Base-by-base conservation (phyloP, 2,113 vertebrate genomes). In the Potamarius usumacintae region DNA sequence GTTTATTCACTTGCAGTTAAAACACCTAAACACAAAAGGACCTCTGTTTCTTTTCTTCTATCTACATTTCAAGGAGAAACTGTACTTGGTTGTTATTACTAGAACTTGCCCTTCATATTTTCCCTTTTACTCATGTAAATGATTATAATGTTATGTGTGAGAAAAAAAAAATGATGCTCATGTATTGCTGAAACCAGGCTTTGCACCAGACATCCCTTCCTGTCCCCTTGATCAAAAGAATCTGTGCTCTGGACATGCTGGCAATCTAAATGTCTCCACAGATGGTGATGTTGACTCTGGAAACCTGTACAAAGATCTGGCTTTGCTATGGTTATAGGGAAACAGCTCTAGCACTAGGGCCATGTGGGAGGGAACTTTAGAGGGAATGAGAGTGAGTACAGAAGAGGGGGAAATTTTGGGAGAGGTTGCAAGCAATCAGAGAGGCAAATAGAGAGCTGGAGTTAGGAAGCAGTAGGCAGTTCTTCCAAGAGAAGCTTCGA, bases 311-410 rank as follows among this genome's bases (percentile, higher is more conserved):
- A 89, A 74, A 86, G 82, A 83, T 71, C 60, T 82, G 34, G 55
- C 85, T 77, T 89, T 84, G 52, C 85, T 87, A 55, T 84, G 52
- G 80, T 84, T 87, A 57, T 85, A 79, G 77, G 55, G 65, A 87
- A 92, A 92, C 82, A 88, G 79, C 27, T 88, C 90, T 88, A 91
- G 91, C 91, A 92, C 95, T 96, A 96, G 95, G 95, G 95, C 95
- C 95, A 94, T 96, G 95, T 94, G 94, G 94, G 93, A 95, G 91
- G 92, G 86, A 91, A 91, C 89, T 90, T 91, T 55, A 89, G 89
- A 92, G 91, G 76, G 86, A 84, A 58, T 52, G 85, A 89, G 67
- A 17, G 79, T 72, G 78, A 83, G 89, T n/a, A n/a, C 55, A 72
- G 81, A 76, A 88, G 84, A 60, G 69, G 87, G 85, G 85, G 71